These are phyloP conservation scores for Bombus superbus DNA, from an alignment of 1,140 invertebrate genomes.

Conservation along the genomic window DNA sequence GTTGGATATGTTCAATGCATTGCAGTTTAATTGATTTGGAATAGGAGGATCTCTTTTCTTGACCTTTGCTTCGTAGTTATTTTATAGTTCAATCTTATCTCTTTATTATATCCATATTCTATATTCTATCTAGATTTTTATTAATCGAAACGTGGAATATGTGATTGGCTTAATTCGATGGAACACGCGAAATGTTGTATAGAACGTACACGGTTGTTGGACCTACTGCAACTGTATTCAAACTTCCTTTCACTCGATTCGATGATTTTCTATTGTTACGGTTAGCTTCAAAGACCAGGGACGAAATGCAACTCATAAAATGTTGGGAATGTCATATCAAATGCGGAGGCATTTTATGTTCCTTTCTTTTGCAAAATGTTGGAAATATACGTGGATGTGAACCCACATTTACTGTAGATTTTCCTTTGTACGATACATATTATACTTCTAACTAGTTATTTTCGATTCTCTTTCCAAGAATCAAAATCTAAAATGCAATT, in stretches of 20 bases:
- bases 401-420: background rate
- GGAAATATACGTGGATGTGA: background rate
- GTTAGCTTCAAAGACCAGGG: slow-evolving; percentile 5
- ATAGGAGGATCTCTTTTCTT: too few species aligned
- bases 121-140: too few species aligned
- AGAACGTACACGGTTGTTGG: background rate
- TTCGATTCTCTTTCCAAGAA: background rate
- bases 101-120: too few species aligned
- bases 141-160: background rate
- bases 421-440: background rate
- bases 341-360: background rate
- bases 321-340: slow-evolving; percentile 5
- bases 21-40: too few species aligned
- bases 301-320: slow-evolving; percentile 1
- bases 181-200: background rate
- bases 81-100: too few species aligned
- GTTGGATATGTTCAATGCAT: too few species aligned
- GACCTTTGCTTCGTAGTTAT: too few species aligned
- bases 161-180: background rate
- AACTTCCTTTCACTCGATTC: background rate
- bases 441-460: background rate
- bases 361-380: slow-evolving; percentile 3
- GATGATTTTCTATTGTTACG: slow-evolving; percentile 6
- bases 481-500: background rate
- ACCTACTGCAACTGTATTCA: background rate